Evolutionary conservation across 2,888 invertebrate genomes (phyloP), one percentile per base, ranked within the genome.

Genomic region (Heliothis peltigera): DNA sequence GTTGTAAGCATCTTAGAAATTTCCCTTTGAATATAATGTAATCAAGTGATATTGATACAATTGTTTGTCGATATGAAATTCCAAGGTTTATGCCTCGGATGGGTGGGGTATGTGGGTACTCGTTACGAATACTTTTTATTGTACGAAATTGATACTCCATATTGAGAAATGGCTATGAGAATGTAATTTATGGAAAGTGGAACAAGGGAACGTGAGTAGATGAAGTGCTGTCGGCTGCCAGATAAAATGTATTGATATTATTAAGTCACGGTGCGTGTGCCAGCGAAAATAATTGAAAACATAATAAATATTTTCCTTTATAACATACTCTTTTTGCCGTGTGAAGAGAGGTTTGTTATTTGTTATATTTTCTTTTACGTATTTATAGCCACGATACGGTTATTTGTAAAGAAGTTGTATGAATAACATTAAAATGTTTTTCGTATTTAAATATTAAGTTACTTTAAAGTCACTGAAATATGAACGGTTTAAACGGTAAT

Each of bases 1-100:
- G 54, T 80, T 75, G 66, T 75, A 79, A 79, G 72, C 58, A 72
- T 74, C 81, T 81, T 67, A 72, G 64, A 74, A 78, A 73, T 65
- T 71, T 74, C 48, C 10, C 56, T 77, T 72, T 72, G 68, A 62
- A 65, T 60, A 61, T 71, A 66, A 72, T 64, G 35, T 64, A 64
- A 73, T 81, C 67, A 75, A 61, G 19, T 39, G 55, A 53, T 69
- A 67, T 47, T 66, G 64, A 76, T 70, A 81, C 64, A 64, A 77
- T 71, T 71, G 73, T 81, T 67, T 66, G 44, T 61, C 47, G 47
- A 69, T 75, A 79, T 75, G 61, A 81, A 77, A 81, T 81, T 81
- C 57, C 59, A 51, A 42, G 70, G 70, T 62, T 58, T 69, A 47
- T 61, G n/a, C 71, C 58, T 64, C 28, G 47, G 58, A 70, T 69